Percentiles rank a stretch among this genome's conserved stretches.
These are phyloP conservation scores for Drosophila paranaensis DNA, from an alignment of 2,888 invertebrate genomes.

Conservation along the genomic window DNA sequence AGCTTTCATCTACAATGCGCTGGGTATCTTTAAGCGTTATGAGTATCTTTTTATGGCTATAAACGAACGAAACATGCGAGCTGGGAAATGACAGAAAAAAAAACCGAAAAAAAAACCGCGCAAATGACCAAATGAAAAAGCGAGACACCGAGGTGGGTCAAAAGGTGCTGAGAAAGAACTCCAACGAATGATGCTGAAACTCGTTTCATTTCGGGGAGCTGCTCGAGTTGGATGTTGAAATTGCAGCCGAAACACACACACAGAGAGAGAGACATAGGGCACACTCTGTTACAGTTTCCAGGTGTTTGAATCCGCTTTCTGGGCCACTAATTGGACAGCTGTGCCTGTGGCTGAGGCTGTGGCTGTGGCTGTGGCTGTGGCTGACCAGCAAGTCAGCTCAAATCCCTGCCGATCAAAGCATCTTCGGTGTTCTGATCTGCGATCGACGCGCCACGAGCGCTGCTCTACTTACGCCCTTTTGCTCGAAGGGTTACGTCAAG, in stretches of 20 bases:
- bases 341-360: conserved; percentile 30
- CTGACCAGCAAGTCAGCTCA: conserved; percentile 16
- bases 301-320: conserved; percentile 2
- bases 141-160: conserved; percentile 59
- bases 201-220: conserved; percentile 53
- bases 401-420: conserved; percentile 50
- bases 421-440: conserved; percentile 17
- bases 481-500: conserved; percentile 18
- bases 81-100: conserved; percentile 46
- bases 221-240: conserved; percentile 27
- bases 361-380: conserved; percentile 31
- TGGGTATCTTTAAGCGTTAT: conserved; percentile 36
- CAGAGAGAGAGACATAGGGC: not conserved
- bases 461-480: conserved; percentile 56
- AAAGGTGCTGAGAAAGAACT: conserved; percentile 79
- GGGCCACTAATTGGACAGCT: conserved; percentile 41
- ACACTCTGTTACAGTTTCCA: conserved; percentile 16
- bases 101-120: conserved; percentile 22
- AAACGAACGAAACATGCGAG: conserved; percentile 50
- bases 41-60: conserved; percentile 68
- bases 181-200: conserved; percentile 60
- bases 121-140: conserved; percentile 23
- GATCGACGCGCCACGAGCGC: conserved; percentile 7
- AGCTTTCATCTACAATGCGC: conserved; percentile 69
- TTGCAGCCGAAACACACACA: conserved; percentile 8